Conservation (phyloP, 2,888 invertebrate genomes). For the Lymantria dispar region DNA sequence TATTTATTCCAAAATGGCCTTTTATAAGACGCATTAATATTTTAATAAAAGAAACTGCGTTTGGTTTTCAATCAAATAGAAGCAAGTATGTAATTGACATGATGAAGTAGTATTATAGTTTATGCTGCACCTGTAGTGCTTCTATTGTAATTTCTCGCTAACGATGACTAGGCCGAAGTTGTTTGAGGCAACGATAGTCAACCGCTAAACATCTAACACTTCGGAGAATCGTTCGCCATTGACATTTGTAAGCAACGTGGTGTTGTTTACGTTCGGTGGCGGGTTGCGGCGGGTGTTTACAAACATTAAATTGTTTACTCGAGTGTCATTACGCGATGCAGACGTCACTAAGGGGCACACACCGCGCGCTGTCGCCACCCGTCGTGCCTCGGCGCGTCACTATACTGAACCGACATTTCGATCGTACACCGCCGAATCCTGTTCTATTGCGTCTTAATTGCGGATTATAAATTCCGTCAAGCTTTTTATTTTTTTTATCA, state of each 20-base stretch:
- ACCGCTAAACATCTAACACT: constrained; percentile 38
- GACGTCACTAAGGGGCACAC: constrained; percentile 45
- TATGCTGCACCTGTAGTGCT: background rate
- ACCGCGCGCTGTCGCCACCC: constrained; percentile 24
- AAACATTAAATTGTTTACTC: constrained; percentile 75
- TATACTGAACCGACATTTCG: constrained; percentile 31
- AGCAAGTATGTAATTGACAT: too few relatives aligned
- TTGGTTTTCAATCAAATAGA: background rate
- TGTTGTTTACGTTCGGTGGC: constrained; percentile 64
- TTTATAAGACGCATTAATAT: constrained; percentile 3
- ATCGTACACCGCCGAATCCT: constrained; percentile 51
- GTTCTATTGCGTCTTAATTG: constrained; percentile 54
- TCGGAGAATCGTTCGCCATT: constrained; percentile 53
- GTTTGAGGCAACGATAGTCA: constrained; percentile 25
- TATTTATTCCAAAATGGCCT: constrained; percentile 10
- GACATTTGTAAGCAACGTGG: constrained; percentile 65
- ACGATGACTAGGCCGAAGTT: constrained; percentile 9
- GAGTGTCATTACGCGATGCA: constrained; percentile 58
- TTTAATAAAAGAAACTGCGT: constrained; percentile 1
- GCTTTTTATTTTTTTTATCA: constrained; percentile 4
- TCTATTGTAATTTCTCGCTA: constrained; percentile 15
- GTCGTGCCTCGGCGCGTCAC: constrained; percentile 29
- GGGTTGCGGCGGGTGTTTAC: constrained; percentile 61
- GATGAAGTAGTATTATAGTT: background rate
- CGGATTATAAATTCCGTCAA: constrained; percentile 19